Conservation (phyloP, 1,140 invertebrate genomes). For the Sitophilus oryzae region DNA sequence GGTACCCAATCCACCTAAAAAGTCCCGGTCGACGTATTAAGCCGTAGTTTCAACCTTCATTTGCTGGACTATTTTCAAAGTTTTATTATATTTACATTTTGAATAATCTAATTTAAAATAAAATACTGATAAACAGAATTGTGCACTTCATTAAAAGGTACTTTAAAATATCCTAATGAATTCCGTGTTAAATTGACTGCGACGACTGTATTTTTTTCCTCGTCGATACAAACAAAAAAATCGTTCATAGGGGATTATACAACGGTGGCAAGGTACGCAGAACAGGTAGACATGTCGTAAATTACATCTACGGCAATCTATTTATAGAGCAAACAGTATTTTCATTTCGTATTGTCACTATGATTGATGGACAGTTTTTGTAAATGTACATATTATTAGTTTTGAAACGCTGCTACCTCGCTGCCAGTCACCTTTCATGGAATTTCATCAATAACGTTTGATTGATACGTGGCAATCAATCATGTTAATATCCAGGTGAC, state of each 20-base stretch:
- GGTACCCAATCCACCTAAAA: no score
- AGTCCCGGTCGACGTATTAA: no score
- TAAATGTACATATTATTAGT: slow-evolving; percentile 27
- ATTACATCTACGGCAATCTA: slow-evolving; percentile 18
- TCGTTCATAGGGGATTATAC: background rate
- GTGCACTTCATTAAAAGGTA: no score
- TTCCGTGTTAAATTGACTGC: no score
- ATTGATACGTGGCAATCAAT: slow-evolving; percentile 25
- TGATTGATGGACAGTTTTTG: slow-evolving; percentile 23
- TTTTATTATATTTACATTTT: no score
- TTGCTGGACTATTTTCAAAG: no score
- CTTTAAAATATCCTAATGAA: no score
- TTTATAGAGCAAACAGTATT: slow-evolving; percentile 21
- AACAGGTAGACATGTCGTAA: slow-evolving; percentile 8
- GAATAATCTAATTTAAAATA: no score
- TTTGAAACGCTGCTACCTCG: slow-evolving; percentile 14
- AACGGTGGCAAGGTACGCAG: background rate
- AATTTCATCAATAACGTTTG: slow-evolving; percentile 25
- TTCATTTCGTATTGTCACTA: slow-evolving; percentile 21
- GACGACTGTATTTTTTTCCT: no score
- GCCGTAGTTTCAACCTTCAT: no score
- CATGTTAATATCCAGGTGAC: slow-evolving; percentile 23
- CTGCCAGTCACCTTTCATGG: slow-evolving; percentile 20
- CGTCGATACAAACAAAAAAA: background rate
- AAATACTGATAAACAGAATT: no score